Conservation (phyloP, 1,140 invertebrate genomes). For the Cotesia glomerata region DNA sequence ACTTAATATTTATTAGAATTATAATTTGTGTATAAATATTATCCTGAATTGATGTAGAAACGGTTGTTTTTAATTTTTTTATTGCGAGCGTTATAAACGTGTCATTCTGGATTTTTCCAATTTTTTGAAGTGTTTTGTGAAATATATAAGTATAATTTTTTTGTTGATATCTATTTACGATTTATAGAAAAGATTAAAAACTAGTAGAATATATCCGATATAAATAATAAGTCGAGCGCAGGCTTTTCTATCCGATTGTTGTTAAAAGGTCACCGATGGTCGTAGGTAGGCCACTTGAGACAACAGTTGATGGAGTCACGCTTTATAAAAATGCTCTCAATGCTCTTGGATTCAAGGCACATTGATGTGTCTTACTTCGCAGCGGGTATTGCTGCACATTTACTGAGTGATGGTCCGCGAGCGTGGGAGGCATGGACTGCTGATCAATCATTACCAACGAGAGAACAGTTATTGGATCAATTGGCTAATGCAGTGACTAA, state of each 20-base stretch:
- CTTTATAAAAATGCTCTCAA: constrained; percentile 70
- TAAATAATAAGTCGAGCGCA: constrained; percentile 14
- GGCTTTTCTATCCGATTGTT: constrained; percentile 31
- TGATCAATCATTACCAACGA: constrained; percentile 39
- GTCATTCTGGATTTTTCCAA: too few species aligned
- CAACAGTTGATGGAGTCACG: constrained; percentile 69
- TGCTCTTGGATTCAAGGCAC: constrained; percentile 70
- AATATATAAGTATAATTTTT: neutral
- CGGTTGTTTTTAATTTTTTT: too few species aligned
- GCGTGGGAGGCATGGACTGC: constrained; percentile 61
- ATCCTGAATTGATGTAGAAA: too few species aligned
- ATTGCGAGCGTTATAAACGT: too few species aligned
- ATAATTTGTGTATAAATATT: too few species aligned
- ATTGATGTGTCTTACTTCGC: constrained; percentile 87
- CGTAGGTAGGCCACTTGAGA: constrained; percentile 62
- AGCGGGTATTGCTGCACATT: constrained; percentile 80
- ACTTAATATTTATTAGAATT: too few species aligned
- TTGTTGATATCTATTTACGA: neutral
- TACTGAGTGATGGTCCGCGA: constrained; percentile 69
- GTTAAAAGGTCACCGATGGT: constrained; percentile 30
- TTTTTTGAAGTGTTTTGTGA: neutral
- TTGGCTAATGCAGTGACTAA: constrained; percentile 68
- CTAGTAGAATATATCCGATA: neutral
- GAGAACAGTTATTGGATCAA: constrained; percentile 66
- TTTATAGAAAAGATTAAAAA: neutral